Evolutionary conservation across 1,140 invertebrate species (phyloP), one percentile per base, ranked within the genome.

Genomic region (Scylla paramamosain): DNA sequence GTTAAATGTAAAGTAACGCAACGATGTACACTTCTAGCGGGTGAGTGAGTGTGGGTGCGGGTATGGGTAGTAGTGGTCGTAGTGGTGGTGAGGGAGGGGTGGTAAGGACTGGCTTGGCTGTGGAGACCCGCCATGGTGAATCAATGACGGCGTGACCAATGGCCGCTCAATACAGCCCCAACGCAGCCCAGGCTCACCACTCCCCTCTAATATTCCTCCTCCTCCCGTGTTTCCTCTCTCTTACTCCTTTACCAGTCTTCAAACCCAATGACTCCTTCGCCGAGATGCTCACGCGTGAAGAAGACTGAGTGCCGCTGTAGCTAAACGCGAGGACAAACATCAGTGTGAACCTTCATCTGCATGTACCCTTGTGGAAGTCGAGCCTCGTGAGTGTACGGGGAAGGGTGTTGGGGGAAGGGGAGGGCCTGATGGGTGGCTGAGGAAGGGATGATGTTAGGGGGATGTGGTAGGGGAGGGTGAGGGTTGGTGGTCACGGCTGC

Each of bases 111-210:
- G 52, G 52, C 12, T 59, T 14, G 52, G 12, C 87, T 91, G 93
- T 91, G 88, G 93, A 91, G 87, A 94, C 93, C 93, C 67, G 88
- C 88, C 93, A 52, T 90, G 12, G 20, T 91, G 59, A 94, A 94
- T 94, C 93, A 52, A 94, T 94, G 93, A 46, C 25, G 93, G 59
- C 83, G 93, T 94, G 93, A 94, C 93, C 93, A 94, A 94, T 94
- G 88, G 67, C 88, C 87, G 93, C 67, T 90, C 93, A 77, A 83
- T 94, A 90, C 52, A 59, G 12, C 52, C 52, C 52, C 52, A 39
- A 77, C 67, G 20, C 67, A 77, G 67, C 67, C 67, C 16, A 12
- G n/a, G 2, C 67, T 77, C 67, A n/a, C n/a, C 0, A n/a, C n/a
- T 77, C 20, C 25, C 6, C 67, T n/a, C 67, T n/a, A n/a, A 25